Conservation (phyloP, 30 jellyfish, hydroid and myxozoan genomes). For the Rhopilema esculentum region DNA sequence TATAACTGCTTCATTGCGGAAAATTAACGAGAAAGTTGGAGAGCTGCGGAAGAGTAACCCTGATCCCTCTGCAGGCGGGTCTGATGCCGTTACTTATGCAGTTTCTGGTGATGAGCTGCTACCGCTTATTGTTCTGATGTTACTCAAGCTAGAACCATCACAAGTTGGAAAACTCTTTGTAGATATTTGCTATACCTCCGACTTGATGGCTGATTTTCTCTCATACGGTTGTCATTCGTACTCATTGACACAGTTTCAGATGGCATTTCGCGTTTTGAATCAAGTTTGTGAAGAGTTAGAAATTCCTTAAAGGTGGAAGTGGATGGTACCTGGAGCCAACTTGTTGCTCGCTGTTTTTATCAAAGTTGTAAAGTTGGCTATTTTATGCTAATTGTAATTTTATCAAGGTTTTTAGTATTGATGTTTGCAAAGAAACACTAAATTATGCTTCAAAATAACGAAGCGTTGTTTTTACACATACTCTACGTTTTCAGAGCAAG, state of each 20-base stretch:
- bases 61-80: constrained; percentile 4
- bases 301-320: not conserved
- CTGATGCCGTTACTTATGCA: constrained; percentile 44
- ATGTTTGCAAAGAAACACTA: too few relatives aligned
- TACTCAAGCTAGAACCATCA: constrained; percentile 75
- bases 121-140: constrained; percentile 85
- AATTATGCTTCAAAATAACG: too few relatives aligned
- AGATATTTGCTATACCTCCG: constrained; percentile 77
- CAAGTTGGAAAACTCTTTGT: constrained; percentile 83
- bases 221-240: constrained; percentile 95
- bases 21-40: constrained; percentile 67
- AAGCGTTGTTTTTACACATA: too few relatives aligned
- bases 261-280: constrained; percentile 88
- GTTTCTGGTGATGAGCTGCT: constrained; percentile 93
- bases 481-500: too few relatives aligned
- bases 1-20: constrained; percentile 73
- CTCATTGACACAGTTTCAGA: constrained; percentile 90
- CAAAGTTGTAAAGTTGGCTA: not conserved
- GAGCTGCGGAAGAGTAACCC: constrained; percentile 74
- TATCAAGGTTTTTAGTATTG: too few relatives aligned
- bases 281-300: constrained; percentile 89
- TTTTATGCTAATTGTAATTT: too few relatives aligned
- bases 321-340: not conserved
- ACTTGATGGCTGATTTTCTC: constrained; percentile 88
- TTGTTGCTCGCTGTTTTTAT: not conserved